These are phyloP conservation scores for Marcusenius ussheri DNA, from an alignment of 2,113 vertebrate genomes.

Conservation along the genomic window DNA sequence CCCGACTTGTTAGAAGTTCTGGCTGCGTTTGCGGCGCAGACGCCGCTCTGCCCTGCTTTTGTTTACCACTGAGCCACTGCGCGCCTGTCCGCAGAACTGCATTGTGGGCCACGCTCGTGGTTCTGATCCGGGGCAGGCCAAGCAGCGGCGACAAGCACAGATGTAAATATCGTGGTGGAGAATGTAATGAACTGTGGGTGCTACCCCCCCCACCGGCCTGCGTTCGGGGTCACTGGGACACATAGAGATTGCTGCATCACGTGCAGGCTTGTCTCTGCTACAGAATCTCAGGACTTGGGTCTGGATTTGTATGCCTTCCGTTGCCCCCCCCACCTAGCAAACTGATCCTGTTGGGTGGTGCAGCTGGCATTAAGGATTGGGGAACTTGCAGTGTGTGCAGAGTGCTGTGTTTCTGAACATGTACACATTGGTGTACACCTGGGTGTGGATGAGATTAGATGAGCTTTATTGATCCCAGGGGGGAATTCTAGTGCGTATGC, in stretches of 20 bases:
- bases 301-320: not conserved
- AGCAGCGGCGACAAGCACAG: not conserved
- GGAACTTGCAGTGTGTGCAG: not conserved
- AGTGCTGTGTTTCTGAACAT: not conserved
- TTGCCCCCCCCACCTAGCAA: not conserved
- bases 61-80: not conserved
- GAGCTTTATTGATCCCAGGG: not conserved
- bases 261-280: not conserved
- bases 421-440: not conserved
- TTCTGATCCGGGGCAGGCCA: not conserved
- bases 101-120: not conserved
- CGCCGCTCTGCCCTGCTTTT: not conserved
- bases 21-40: not conserved
- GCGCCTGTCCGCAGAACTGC: too few relatives aligned
- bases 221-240: slow-evolving; percentile 34
- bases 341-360: not conserved
- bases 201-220: not conserved
- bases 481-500: not conserved
- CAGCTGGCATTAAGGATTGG: not conserved
- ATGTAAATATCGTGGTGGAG: slow-evolving; percentile 24
- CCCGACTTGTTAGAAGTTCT: not conserved
- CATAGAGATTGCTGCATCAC: slow-evolving; percentile 25
- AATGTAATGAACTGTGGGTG: slow-evolving; percentile 14
- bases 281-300: not conserved
- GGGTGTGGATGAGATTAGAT: not conserved